phyloP scores from a whole-genome alignment of 2,113 vertebrate genomes.

The Chauna torquata region DNA sequence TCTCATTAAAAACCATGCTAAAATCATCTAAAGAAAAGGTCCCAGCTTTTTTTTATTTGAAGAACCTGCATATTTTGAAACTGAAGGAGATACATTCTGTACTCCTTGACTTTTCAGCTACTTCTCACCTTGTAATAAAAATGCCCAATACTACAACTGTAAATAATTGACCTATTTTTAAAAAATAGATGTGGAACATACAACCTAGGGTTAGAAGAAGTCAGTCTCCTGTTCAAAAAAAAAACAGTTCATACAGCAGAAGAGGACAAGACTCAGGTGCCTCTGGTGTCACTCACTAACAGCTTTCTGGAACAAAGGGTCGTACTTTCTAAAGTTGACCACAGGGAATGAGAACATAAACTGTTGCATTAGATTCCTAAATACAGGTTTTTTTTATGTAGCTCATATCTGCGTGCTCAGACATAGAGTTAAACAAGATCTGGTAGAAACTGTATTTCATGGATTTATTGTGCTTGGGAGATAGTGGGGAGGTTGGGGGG shows the following conservation, averaged over 20 bases:
- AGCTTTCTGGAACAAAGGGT: background rate
- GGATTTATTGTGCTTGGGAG: background rate
- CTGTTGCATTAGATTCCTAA: background rate
- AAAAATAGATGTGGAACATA: background rate
- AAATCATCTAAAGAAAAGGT: background rate
- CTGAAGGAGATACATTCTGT: too few species aligned
- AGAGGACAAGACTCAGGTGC: background rate
- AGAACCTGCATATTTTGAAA: too few species aligned
- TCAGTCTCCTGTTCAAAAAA: background rate
- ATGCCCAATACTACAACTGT: background rate
- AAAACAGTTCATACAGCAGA: background rate
- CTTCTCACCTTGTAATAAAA: background rate
- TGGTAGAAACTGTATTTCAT: background rate
- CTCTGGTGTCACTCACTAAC: fast-evolving
- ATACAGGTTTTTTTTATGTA: background rate
- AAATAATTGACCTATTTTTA: background rate
- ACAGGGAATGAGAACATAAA: background rate
- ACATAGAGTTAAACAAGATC: background rate
- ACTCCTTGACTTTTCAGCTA: too few species aligned
- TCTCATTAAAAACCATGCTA: background rate
- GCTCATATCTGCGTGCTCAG: background rate
- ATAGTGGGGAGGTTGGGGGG: background rate
- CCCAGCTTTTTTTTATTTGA: too few species aligned
- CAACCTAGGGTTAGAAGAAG: background rate
- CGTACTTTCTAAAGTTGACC: background rate